Evolutionary conservation across 2,888 invertebrate genomes (phyloP), one percentile per base, ranked within the genome.

Genomic region (Aricia artaxerxes): DNA sequence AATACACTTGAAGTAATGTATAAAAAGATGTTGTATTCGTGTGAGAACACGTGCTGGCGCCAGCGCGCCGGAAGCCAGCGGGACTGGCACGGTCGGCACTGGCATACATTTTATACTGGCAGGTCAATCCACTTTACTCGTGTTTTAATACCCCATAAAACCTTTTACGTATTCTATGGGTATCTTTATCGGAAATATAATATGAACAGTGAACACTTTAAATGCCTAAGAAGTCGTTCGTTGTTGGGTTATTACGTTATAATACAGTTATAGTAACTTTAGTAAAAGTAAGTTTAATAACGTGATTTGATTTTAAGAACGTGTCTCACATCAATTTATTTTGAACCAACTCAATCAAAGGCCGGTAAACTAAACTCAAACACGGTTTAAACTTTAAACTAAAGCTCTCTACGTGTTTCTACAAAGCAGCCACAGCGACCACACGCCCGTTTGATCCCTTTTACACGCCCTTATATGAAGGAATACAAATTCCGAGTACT

Each of bases 61-160:
- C 84, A 83, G 85, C 84, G 85, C 86, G 85, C 83, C 89, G 90
- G 90, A 91, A 88, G 86, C 84, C 83, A 85, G 88, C 24, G 60
- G 73, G 73, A 73, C 78, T 73, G 86, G 90, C 89, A 88, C 87
- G 31, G 64, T 11, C 83, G 84, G 84, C 85, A 81, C 79, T 80
- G 75, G 76, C 78, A 77, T 78, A 83, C 79, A 83, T 78, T 82
- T 83, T 82, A 83, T 31, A 75, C 44, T 38, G 13, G 69, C 75
- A 75, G 75, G 53, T 73, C 44, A 73, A 44, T 73, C 75, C 75
- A 75, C 75, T 75, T 53, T 31, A 49, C 49, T 2, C 49, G 31
- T 75, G 49, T 75, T 75, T 49, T 73, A 73, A 44, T 44, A 44
- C 69, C 9, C 35, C 69, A 38, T 69, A 69, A 69, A 69, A 69